Conservation (phyloP, 2,797 vertebrate species). For the Neoniphon sammara region DNA sequence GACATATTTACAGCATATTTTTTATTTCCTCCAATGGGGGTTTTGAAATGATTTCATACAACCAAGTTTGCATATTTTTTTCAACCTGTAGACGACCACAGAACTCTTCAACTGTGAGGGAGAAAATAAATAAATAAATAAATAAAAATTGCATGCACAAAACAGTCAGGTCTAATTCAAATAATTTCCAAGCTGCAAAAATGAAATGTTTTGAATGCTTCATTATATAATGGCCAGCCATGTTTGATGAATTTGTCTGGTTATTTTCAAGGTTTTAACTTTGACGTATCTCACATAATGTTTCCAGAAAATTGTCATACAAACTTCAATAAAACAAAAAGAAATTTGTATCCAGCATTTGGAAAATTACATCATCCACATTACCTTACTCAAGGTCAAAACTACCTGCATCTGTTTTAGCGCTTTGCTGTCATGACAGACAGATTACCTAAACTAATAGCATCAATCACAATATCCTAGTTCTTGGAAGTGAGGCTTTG, state of each 20-base stretch:
- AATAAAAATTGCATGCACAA: no score
- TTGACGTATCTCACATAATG: background rate
- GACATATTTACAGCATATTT: no score
- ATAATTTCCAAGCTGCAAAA: no score
- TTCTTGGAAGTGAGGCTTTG: slow-evolving; percentile 29
- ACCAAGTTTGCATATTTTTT: no score
- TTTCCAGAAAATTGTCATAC: background rate
- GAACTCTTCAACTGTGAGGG: no score
- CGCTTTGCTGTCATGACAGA: slow-evolving; percentile 35
- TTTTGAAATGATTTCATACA: no score
- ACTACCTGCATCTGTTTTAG: slow-evolving; percentile 37
- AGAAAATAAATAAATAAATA: no score
- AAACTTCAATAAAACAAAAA: background rate
- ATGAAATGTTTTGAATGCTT: no score
- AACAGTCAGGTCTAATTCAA: no score
- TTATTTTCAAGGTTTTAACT: background rate
- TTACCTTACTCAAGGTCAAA: background rate
- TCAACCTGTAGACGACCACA: no score
- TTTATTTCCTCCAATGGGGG: no score
- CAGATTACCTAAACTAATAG: slow-evolving; percentile 16
- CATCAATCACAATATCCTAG: slow-evolving; percentile 50
- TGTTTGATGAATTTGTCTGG: background rate
- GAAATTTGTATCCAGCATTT: slow-evolving; percentile 5
- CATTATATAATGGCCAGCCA: no score
- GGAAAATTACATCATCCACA: slow-evolving; percentile 1